phyloP scores from a whole-genome alignment of 2,888 invertebrate species.

The Acleris emargana region DNA sequence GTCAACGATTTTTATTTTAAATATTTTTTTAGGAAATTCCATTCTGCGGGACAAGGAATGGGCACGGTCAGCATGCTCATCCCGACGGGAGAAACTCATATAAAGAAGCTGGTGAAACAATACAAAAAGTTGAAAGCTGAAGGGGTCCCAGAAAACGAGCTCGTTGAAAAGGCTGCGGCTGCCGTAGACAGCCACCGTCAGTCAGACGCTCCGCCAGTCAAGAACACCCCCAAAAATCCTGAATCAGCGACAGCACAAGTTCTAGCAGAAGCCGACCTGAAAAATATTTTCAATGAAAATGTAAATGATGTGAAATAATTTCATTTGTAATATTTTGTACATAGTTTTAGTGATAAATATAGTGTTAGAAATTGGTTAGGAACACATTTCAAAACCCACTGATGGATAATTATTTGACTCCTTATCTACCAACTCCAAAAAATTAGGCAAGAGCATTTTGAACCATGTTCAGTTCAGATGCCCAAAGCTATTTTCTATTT shows the following conservation, averaged over 20 bases:
- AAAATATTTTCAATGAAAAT: conserved; percentile 65
- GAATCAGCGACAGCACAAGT: conserved; percentile 64
- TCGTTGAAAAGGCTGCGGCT: conserved; percentile 66
- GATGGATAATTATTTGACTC: no score
- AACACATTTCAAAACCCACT: not conserved
- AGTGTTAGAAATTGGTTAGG: conserved; percentile 18
- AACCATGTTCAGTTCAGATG: no score
- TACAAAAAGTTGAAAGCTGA: conserved; percentile 84
- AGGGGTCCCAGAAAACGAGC: conserved; percentile 79
- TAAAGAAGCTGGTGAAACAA: conserved; percentile 85
- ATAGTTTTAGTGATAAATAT: conserved; percentile 12
- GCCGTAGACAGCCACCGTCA: conserved; percentile 57
- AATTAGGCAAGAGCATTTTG: no score
- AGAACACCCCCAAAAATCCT: conserved; percentile 49
- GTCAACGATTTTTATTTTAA: not conserved
- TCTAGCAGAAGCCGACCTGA: conserved; percentile 57
- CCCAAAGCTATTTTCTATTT: no score
- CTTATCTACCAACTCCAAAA: no score
- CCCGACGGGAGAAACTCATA: conserved; percentile 77
- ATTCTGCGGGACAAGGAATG: conserved; percentile 82
- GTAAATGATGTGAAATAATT: conserved; percentile 47
- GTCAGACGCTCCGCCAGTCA: conserved; percentile 44
- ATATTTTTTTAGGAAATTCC: conserved; percentile 84
- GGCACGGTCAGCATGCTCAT: conserved; percentile 82
- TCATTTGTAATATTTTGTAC: not conserved